Conservation (phyloP, 2,888 invertebrate species). For the Standfussiana lucernea region DNA sequence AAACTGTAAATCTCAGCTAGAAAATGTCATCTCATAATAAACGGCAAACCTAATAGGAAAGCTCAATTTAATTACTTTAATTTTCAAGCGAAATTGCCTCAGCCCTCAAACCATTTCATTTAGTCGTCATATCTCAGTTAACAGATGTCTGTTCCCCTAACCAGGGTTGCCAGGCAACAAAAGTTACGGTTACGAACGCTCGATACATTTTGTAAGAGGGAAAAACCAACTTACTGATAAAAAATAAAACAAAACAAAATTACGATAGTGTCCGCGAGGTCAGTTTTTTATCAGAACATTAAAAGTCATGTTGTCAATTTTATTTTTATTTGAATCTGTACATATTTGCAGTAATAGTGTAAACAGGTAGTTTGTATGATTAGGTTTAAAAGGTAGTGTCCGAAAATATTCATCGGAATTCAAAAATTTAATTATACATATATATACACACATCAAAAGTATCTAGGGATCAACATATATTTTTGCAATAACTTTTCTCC, state of each 20-base stretch:
- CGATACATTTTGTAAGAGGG: constrained; percentile 8
- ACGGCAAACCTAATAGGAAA: not conserved
- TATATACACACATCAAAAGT: too few relatives aligned
- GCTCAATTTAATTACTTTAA: constrained; percentile 31
- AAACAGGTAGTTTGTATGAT: not conserved
- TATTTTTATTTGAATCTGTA: not conserved
- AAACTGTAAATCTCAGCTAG: not conserved
- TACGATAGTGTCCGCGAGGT: not conserved
- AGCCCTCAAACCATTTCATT: constrained; percentile 37
- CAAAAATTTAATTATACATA: too few relatives aligned
- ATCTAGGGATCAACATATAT: too few relatives aligned
- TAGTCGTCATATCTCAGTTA: constrained; percentile 44
- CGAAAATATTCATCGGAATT: not conserved
- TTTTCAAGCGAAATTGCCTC: constrained; percentile 28
- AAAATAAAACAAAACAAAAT: constrained; percentile 16
- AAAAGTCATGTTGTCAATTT: constrained; percentile 5
- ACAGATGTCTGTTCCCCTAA: constrained; percentile 15
- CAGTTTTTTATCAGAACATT: constrained; percentile 20
- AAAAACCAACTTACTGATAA: not conserved
- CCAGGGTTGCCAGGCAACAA: constrained; percentile 19
- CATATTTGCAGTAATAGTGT: not conserved
- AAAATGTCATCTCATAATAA: constrained; percentile 6
- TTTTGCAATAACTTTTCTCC: too few relatives aligned
- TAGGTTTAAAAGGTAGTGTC: not conserved
- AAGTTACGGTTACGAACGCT: not conserved